Evolutionary conservation across 2,888 invertebrate genomes (phyloP), one percentile per base, ranked within the genome.

Genomic region (Torymus aiolomorphi): DNA sequence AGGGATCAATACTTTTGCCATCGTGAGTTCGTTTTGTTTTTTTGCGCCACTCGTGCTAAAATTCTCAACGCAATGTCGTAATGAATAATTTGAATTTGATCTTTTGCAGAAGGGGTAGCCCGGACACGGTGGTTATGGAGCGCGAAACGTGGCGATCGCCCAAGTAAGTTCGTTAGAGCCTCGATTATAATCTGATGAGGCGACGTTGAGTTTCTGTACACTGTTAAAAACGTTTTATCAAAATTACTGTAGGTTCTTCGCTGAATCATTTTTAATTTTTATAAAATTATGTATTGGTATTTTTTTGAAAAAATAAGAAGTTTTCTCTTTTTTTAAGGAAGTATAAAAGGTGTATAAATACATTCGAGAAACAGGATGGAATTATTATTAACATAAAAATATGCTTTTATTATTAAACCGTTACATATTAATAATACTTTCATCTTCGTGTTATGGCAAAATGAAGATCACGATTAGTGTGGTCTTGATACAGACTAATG

Each of bases 81-180:
- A 56, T n/a, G n/a, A 12, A 31, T 63, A 63, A 42, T 31, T 31
- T 31, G 31, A 31, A 31, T 31, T 31, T 31, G 31, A 31, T 20
- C 59, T 72, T 57, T 18, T 78, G 54, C 82, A 76, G 49, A 70
- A 89, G 88, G 24, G 89, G 86, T 18, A 88, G 88, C 76, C 86
- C 89, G 2, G 88, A 88, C 24, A 87, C 88, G 0, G 84, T 88
- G 1, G 82, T 86, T 5, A 83, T 87, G 16, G 88, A 88, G 75
- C 86, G 88, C 12, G 86, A 86, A 18, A 87, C 86, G 62, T 90
- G 89, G 89, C 85, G 86, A 72, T 86, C 88, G 52, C 89, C 89
- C 14, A 85, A 87, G 89, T 90, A 82, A 86, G 87, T 86, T 5
- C 4, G 31, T 31, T 31, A 20, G 20, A 31, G 31, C 31, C 31